Base-by-base conservation (phyloP, 2,888 invertebrate species). In the Calephelis perditalis region DNA sequence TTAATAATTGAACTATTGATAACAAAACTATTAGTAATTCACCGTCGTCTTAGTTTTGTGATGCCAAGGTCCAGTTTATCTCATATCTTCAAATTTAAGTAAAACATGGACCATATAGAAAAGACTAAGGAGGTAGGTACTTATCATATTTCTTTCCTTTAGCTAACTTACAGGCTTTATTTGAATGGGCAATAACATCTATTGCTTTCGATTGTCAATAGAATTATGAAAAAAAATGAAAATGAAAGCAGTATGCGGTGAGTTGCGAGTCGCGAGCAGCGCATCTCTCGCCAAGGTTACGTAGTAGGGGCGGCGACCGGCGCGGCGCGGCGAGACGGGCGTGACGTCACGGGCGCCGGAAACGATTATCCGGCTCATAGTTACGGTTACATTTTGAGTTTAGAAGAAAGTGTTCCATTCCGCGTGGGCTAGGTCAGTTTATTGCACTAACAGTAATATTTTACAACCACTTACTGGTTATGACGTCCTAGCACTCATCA, bases 301-400 rank as follows among this genome's bases (percentile, higher is more conserved):
- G 81, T 79, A 73, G 82, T 80, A 83, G 81, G 86, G 83, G 85
- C 86, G 82, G 82, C 85, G 84, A 81, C 82, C 85, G 84, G 81
- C 68, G 72, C 66, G 65, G 63, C 63, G 68, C 63, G 71, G 62
- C 82, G 82, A 79, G 86, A 81, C 84, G 76, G 74, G 70, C 67
- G 75, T 88, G 87, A 89, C 89, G 90, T 89, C 88, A 90, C 87
- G 80, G 88, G 86, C 89, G 88, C 86, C 88, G 88, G 89, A 89
- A 87, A 85, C 84, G 82, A 81, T 79, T 78, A 81, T 80, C 83
- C 85, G 86, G 81, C 73, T 86, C 83, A 86, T 88, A 89, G 86
- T 84, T 84, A 88, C 86, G 84, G 86, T 86, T 81, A 86, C 85
- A 86, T 84, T 89, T 88, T 86, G 86, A 87, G 79, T 86, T 87